A percentile compares a stretch with the other conserved stretches of the same genome.
Evolutionary conservation across 2,888 invertebrate genomes (phyloP).

Genomic region (Nowickia ferox): DNA sequence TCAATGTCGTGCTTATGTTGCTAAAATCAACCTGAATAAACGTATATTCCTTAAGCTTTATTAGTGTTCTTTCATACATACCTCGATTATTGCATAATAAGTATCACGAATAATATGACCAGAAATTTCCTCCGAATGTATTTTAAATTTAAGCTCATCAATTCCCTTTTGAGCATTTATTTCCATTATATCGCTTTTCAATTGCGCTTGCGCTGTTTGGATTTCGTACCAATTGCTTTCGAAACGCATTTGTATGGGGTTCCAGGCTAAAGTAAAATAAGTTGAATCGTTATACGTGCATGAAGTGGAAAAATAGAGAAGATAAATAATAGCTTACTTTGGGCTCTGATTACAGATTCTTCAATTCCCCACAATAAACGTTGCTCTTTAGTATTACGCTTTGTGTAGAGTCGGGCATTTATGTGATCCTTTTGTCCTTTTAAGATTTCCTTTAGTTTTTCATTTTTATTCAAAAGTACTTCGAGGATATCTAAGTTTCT

Average conservation of each 20-base stretch:
- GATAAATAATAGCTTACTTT: conserved; percentile 7
- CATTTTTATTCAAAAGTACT: not conserved
- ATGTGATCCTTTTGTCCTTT: not conserved
- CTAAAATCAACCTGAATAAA: not conserved
- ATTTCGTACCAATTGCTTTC: conserved; percentile 41
- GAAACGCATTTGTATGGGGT: conserved; percentile 51
- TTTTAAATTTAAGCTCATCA: not conserved
- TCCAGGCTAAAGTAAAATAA: conserved; percentile 24
- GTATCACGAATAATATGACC: conserved; percentile 33
- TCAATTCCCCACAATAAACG: not conserved
- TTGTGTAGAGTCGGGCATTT: not conserved
- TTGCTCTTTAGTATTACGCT: not conserved
- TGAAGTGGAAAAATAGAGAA: not conserved
- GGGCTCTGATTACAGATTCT: not conserved
- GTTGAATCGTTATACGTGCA: no score
- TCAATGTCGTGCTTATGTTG: conserved; percentile 40
- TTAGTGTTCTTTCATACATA: not conserved
- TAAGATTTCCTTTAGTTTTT: not conserved
- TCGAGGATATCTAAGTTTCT: not conserved
- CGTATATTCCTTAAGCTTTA: not conserved
- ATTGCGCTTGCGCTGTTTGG: conserved; percentile 20
- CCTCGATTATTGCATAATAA: conserved; percentile 47
- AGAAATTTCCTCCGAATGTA: conserved; percentile 4
- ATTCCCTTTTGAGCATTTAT: not conserved
- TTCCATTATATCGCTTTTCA: not conserved